Evolutionary conservation across 2,797 vertebrate species (phyloP).

Genomic region (Pteronotus mesoamericanus): DNA sequence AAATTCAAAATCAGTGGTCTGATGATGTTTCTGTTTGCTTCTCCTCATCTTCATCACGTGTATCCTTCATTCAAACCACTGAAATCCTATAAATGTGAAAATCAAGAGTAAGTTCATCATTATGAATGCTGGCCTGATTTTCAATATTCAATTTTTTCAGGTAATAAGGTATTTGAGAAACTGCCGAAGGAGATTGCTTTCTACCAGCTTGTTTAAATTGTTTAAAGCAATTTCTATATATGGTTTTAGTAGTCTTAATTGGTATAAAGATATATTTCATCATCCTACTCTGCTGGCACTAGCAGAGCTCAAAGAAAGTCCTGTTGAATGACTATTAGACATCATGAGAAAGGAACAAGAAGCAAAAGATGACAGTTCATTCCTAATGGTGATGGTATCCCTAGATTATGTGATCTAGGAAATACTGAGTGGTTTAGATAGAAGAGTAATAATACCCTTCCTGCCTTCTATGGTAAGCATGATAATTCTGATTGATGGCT

Average conservation of each 20-base stretch:
- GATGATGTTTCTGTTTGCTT: neutral
- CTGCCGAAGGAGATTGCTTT: neutral
- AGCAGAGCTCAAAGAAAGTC: neutral
- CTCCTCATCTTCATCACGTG: neutral
- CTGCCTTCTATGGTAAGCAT: neutral
- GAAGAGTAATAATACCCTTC: neutral
- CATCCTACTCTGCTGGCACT: neutral
- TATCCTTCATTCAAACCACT: neutral
- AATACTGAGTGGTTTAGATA: neutral
- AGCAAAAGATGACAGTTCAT: neutral
- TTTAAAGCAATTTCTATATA: constrained; percentile 40
- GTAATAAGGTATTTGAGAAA: constrained; percentile 33
- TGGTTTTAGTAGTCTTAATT: constrained; percentile 39
- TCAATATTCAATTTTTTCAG: constrained; percentile 35
- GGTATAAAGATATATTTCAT: neutral
- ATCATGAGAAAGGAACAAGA: neutral
- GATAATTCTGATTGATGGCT: neutral
- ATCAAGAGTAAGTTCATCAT: constrained; percentile 51
- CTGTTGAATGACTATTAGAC: neutral
- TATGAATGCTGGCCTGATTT: constrained; percentile 60
- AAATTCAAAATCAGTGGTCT: constrained; percentile 4
- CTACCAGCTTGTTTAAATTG: neutral
- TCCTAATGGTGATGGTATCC: neutral
- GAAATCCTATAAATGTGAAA: constrained; percentile 46
- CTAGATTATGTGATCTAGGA: neutral